Conservation (phyloP, 2,797 vertebrate species). For the Sebastes melanostomus region DNA sequence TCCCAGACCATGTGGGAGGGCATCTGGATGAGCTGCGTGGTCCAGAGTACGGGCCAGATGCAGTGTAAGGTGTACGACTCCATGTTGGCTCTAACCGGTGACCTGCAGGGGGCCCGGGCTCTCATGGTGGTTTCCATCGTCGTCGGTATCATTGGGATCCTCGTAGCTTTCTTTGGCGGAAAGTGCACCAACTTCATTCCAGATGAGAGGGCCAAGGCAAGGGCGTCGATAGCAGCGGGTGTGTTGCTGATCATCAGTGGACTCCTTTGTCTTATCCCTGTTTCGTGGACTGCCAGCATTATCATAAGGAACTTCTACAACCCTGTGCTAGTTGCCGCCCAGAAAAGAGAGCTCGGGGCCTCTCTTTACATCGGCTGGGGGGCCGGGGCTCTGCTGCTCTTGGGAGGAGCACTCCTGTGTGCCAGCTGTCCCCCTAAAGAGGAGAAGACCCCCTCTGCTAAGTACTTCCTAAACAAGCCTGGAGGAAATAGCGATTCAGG, state of each 20-base stretch:
- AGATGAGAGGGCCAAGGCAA: slow-evolving; percentile 73
- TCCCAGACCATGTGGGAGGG: slow-evolving; percentile 81
- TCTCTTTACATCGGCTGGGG: slow-evolving; percentile 93
- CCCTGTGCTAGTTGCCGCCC: slow-evolving; percentile 67
- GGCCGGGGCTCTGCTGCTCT: slow-evolving; percentile 78
- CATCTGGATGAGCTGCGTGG: slow-evolving; percentile 83
- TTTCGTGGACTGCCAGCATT: slow-evolving; percentile 81
- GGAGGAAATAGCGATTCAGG: slow-evolving; percentile 28
- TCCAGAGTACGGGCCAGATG: slow-evolving; percentile 82
- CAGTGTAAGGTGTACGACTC: slow-evolving; percentile 83
- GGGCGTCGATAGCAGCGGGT: slow-evolving; percentile 66
- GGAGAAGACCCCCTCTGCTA: slow-evolving; percentile 43
- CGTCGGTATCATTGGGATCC: slow-evolving; percentile 63
- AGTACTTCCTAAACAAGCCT: slow-evolving; percentile 58
- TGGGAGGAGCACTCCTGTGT: slow-evolving; percentile 84
- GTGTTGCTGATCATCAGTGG: slow-evolving; percentile 78
- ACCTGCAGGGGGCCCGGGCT: slow-evolving; percentile 77
- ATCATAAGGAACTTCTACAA: slow-evolving; percentile 84
- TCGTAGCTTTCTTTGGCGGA: slow-evolving; percentile 76
- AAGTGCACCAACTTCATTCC: slow-evolving; percentile 85
- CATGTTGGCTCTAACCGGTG: slow-evolving; percentile 71
- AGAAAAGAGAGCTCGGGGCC: slow-evolving; percentile 88
- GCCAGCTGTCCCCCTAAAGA: slow-evolving; percentile 60
- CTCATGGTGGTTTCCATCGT: slow-evolving; percentile 79
- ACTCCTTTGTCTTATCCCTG: slow-evolving; percentile 74